Conservation (phyloP, 2,113 vertebrate genomes). For the Pseudorhombus dupliciocellatus region DNA sequence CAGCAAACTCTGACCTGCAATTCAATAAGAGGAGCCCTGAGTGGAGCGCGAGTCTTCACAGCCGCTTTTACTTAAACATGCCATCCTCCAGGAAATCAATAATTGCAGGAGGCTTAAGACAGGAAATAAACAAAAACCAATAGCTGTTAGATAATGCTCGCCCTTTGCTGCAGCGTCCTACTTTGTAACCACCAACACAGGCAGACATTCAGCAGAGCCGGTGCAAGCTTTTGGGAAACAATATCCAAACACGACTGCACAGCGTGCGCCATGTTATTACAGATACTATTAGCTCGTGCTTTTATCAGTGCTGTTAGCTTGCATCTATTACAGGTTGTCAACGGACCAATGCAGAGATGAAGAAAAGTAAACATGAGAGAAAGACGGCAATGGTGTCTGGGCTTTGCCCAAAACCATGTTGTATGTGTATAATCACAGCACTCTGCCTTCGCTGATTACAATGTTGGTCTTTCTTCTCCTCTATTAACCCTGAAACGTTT, state of each 20-base stretch:
- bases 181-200: conserved; percentile 65
- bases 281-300: conserved; percentile 41
- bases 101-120: conserved; percentile 71
- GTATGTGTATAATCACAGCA: conserved; percentile 70
- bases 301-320: conserved; percentile 31
- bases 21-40: conserved; percentile 62
- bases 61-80: conserved; percentile 64
- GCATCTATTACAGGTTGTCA: conserved; percentile 56
- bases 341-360: conserved; percentile 45
- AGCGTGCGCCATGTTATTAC: conserved; percentile 36
- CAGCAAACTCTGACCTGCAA: conserved; percentile 62
- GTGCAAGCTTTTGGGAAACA: conserved; percentile 45
- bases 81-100: conserved; percentile 76
- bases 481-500: conserved; percentile 74
- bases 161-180: conserved; percentile 64
- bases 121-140: conserved; percentile 73
- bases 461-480: conserved; percentile 72
- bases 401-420: conserved; percentile 70
- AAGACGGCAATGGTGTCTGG: conserved; percentile 60
- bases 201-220: conserved; percentile 39
- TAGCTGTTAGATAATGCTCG: conserved; percentile 69
- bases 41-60: conserved; percentile 47
- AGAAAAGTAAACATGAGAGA: conserved; percentile 60
- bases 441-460: conserved; percentile 69
- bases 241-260: conserved; percentile 43